Evolutionary conservation across 2,113 vertebrate genomes (phyloP).

Genomic region (Callorhinus ursinus): DNA sequence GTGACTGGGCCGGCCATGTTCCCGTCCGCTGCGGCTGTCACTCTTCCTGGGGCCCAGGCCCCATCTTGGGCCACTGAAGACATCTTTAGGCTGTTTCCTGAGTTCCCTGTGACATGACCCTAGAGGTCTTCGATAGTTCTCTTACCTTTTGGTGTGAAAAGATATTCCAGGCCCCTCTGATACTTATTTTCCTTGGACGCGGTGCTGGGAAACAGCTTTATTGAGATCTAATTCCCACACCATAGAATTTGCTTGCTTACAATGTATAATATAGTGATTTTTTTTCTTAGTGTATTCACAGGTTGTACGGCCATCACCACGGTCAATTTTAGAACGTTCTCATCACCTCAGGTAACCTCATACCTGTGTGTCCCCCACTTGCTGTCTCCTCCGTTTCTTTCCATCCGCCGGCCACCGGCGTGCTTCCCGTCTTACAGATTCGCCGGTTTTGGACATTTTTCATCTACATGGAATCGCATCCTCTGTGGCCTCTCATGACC

Average conservation of each 20-base stretch:
- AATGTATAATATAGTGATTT: not conserved
- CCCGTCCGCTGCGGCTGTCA: too few relatives aligned
- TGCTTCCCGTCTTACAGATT: not conserved
- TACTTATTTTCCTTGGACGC: fast-evolving
- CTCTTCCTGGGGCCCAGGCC: not conserved
- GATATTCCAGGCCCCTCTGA: not conserved
- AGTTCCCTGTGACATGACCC: not conserved
- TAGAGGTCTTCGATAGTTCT: not conserved
- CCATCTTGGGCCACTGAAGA: not conserved
- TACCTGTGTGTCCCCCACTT: not conserved
- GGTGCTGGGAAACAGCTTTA: not conserved
- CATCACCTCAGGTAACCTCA: not conserved
- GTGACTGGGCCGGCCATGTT: fast-evolving
- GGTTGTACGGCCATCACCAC: not conserved
- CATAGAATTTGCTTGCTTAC: not conserved
- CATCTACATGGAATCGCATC: not conserved
- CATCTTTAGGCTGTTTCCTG: not conserved
- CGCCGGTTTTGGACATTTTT: not conserved
- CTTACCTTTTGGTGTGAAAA: not conserved
- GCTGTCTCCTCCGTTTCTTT: not conserved
- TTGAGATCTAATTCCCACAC: not conserved
- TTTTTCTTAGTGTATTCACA: not conserved
- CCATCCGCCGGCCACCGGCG: not conserved
- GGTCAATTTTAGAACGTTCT: not conserved
- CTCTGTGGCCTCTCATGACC: not conserved